Evolutionary conservation across 2,113 vertebrate genomes (phyloP), one percentile per base, ranked within the genome.

Genomic region (Carassius auratus): DNA sequence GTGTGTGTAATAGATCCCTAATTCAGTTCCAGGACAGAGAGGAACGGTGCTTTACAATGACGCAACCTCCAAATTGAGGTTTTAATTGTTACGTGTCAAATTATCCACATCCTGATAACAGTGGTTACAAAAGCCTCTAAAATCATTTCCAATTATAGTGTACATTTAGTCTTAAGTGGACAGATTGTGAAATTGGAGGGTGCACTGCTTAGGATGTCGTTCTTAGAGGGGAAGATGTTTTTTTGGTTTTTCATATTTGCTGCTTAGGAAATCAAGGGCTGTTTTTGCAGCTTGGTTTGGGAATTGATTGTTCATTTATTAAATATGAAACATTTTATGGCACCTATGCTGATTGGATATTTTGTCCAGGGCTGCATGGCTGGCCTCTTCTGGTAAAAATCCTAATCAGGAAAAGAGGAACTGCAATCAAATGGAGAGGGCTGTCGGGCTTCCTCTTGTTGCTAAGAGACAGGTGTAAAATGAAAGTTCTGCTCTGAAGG

Each of bases 391-490:
- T 85, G 64, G 77, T 86, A 52, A 79, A 79, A 74, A 61, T 78
- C 68, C 84, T 73, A 84, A 91, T 92, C 87, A 91, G 81, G 62
- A 84, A 84, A 83, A 87, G 76, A 85, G 83, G 83, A 76, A 77
- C 45, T 71, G 89, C 90, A 92, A 90, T 91, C 89, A 92, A 61
- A 85, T 89, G 62, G 68, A 92, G 81, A 83, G 86, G 66, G 64
- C 74, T 73, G 23, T 74, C 82, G 23, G 64, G 85, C 81, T 48
- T 88, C 68, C 76, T 77, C 71, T 19, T 86, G 90, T 92, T 92
- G 91, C 91, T 91, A 90, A 90, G 90, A 86, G 85, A 91, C 90
- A 88, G 88, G 84, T 86, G 84, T 77, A 84, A 87, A 84, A 88
- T 21, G 59, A 68, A 88, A 84, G 55, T 83, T 68, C 71, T 66